phyloP scores from a whole-genome alignment of 2,888 invertebrate genomes.

The Apodemia mormo region DNA sequence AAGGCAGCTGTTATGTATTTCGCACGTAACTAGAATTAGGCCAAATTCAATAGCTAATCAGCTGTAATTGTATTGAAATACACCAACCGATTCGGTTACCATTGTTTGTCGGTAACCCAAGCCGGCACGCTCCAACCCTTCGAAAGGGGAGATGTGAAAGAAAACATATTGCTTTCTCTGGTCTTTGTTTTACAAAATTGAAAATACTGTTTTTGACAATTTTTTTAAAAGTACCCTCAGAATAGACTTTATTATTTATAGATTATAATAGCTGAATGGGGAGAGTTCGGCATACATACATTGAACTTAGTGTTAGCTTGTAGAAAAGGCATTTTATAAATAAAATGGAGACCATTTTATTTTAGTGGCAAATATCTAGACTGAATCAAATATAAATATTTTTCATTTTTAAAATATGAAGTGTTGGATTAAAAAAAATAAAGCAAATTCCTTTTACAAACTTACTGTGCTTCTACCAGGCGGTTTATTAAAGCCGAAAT shows the following conservation, averaged over 20 bases:
- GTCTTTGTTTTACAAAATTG: constrained; percentile 35
- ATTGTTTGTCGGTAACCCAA: constrained; percentile 43
- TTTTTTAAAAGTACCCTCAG: constrained; percentile 15
- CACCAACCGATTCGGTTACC: constrained; percentile 40
- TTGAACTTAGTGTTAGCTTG: neutral
- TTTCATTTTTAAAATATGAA: too few relatives aligned
- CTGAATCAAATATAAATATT: too few relatives aligned
- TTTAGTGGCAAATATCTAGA: too few relatives aligned
- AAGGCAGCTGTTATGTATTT: constrained; percentile 21
- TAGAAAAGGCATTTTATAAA: neutral
- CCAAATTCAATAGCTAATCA: constrained; percentile 47
- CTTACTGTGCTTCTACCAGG: too few relatives aligned
- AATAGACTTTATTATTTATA: neutral
- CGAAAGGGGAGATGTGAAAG: constrained; percentile 46
- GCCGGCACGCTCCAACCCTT: constrained; percentile 41
- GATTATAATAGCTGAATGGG: constrained; percentile 12
- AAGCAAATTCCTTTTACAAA: too few relatives aligned
- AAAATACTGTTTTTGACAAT: constrained; percentile 33
- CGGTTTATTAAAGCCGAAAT: too few relatives aligned
- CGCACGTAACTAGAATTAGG: constrained; percentile 31
- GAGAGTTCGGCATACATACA: neutral
- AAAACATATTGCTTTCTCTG: constrained; percentile 45
- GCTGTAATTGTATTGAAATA: constrained; percentile 46
- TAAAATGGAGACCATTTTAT: too few relatives aligned
- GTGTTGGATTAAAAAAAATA: too few relatives aligned